Evolutionary conservation across 2,888 invertebrate species (phyloP).

Genomic region (Campaea margaritaria): DNA sequence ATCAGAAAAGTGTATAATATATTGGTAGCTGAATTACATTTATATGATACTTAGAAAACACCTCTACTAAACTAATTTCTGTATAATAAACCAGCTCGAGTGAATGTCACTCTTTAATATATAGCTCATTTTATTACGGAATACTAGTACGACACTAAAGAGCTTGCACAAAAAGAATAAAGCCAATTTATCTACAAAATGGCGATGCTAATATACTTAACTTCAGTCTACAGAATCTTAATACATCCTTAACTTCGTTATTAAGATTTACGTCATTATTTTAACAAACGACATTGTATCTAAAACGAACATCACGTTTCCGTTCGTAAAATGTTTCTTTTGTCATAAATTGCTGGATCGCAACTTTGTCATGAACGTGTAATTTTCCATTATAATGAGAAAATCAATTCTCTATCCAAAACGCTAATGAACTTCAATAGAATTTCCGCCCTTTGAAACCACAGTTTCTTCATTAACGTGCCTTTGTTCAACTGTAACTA

Average conservation of each 20-base stretch:
- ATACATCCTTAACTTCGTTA: neutral
- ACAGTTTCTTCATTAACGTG: conserved; percentile 16
- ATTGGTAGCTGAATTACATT: no score
- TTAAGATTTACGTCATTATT: neutral
- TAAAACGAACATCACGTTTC: neutral
- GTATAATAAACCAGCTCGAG: no score
- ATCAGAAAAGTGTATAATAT: no score
- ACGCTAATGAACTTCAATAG: conserved; percentile 14
- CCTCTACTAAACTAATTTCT: no score
- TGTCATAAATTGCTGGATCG: conserved; percentile 1
- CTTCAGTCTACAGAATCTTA: neutral
- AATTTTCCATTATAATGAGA: conserved; percentile 12
- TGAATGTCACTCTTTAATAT: no score
- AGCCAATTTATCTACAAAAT: no score
- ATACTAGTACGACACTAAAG: no score
- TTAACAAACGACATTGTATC: neutral
- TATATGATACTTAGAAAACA: no score
- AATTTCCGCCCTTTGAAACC: conserved; percentile 20
- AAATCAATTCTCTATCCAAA: conserved; percentile 17
- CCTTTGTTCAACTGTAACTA: conserved; percentile 17
- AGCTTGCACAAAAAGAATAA: no score
- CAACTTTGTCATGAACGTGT: neutral
- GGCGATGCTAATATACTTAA: no score
- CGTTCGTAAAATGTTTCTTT: conserved; percentile 1
- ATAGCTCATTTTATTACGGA: no score